phyloP scores from a whole-genome alignment of 2,113 vertebrate genomes.

The Cephalopholis sonnerati region DNA sequence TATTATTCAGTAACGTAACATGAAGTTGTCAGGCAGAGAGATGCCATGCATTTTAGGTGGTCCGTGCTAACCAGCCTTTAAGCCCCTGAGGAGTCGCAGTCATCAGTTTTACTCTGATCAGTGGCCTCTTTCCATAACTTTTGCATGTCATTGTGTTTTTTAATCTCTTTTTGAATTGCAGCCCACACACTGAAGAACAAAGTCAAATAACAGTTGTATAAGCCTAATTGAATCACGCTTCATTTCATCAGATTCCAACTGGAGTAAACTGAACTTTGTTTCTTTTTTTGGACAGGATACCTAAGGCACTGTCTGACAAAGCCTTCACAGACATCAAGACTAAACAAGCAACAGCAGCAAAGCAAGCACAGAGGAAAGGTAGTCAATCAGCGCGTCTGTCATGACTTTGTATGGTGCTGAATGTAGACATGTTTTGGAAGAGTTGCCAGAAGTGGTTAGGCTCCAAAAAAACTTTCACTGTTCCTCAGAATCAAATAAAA shows the following conservation, averaged over 20 bases:
- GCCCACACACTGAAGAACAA: slow-evolving; percentile 21
- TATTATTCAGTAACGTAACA: slow-evolving; percentile 21
- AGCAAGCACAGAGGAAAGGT: slow-evolving; percentile 84
- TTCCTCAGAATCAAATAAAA: slow-evolving; percentile 3
- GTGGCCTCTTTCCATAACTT: slow-evolving; percentile 19
- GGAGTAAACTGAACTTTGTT: slow-evolving; percentile 23
- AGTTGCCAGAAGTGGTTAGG: neutral
- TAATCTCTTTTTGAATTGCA: slow-evolving; percentile 43
- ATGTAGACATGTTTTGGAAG: slow-evolving; percentile 3
- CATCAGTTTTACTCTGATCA: slow-evolving; percentile 38
- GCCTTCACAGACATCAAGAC: slow-evolving; percentile 83
- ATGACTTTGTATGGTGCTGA: slow-evolving; percentile 28
- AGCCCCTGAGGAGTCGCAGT: slow-evolving; percentile 9
- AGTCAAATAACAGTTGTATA: slow-evolving; percentile 11
- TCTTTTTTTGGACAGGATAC: slow-evolving; percentile 86
- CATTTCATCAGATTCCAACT: slow-evolving; percentile 20
- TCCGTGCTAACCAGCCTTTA: slow-evolving; percentile 24
- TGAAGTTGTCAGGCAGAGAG: slow-evolving; percentile 42
- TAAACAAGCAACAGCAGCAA: slow-evolving; percentile 74
- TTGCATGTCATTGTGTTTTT: slow-evolving; percentile 37
- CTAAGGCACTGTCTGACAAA: slow-evolving; percentile 90
- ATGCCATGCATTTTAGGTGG: slow-evolving; percentile 50
- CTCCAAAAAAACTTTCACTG: neutral
- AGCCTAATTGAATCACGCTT: slow-evolving; percentile 26
- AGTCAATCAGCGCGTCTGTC: slow-evolving; percentile 43